Conservation (phyloP, 2,888 invertebrate species). For the Hydrotaea cyrtoneurina region DNA sequence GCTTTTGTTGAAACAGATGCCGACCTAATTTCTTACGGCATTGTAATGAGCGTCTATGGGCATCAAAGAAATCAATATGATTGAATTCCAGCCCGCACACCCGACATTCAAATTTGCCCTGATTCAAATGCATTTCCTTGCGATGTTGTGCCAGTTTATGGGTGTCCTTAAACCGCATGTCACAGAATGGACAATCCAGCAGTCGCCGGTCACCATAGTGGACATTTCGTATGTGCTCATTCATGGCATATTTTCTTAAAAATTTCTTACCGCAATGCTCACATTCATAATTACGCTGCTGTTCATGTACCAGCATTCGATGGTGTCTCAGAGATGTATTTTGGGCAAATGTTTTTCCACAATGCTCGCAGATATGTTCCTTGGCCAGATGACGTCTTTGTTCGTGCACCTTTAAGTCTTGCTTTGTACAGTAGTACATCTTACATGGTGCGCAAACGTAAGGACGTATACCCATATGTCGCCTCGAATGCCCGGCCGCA, state of each 20-base stretch:
- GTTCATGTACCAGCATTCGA: constrained; percentile 51
- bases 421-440: constrained; percentile 66
- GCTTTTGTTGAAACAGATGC: constrained; percentile 59
- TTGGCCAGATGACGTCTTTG: constrained; percentile 61
- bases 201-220: constrained; percentile 60
- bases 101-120: constrained; percentile 63
- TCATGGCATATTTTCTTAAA: constrained; percentile 63
- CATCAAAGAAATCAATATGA: constrained; percentile 65
- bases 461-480: constrained; percentile 64
- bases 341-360: constrained; percentile 65
- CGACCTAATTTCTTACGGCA: constrained; percentile 63
- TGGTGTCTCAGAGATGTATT: constrained; percentile 60
- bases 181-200: constrained; percentile 63
- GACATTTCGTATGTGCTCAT: constrained; percentile 64
- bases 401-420: constrained; percentile 63
- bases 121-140: constrained; percentile 64
- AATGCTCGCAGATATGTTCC: constrained; percentile 64
- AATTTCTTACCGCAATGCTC: constrained; percentile 62
- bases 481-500: constrained; percentile 62
- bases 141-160: constrained; percentile 65
- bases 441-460: constrained; percentile 65
- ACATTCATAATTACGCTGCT: constrained; percentile 62
- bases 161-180: constrained; percentile 64
- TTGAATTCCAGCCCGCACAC: constrained; percentile 64
- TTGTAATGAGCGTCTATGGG: constrained; percentile 62